A percentile compares a stretch with the other conserved stretches of the same genome.
These are phyloP conservation scores for Leptonema lineaticorne DNA, from an alignment of 1,140 invertebrate species.

Conservation along the genomic window DNA sequence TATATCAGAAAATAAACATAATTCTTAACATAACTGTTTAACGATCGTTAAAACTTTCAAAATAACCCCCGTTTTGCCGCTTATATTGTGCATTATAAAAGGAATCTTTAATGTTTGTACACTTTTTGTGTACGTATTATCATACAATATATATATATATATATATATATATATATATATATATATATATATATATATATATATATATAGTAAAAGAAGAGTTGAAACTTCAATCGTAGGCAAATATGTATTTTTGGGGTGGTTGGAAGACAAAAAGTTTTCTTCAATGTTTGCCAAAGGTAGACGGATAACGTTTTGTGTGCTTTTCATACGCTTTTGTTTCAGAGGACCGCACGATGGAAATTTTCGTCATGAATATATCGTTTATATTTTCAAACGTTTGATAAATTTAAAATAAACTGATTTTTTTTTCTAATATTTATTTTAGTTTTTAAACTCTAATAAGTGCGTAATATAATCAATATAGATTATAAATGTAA, in stretches of 20 bases:
- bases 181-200: not conserved
- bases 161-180: not conserved
- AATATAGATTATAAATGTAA: too few relatives aligned
- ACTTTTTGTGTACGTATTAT: too few relatives aligned
- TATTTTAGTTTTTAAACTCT: too few relatives aligned
- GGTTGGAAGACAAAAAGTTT: constrained; percentile 13
- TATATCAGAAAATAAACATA: not conserved
- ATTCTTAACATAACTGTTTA: too few relatives aligned
- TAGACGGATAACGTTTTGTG: not conserved
- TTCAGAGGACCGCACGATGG: not conserved
- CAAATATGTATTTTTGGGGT: constrained; percentile 19
- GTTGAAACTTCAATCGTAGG: constrained; percentile 16
- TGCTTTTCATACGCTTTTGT: constrained; percentile 9
- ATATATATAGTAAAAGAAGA: not conserved
- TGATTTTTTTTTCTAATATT: too few relatives aligned
- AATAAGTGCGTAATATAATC: too few relatives aligned
- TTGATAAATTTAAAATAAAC: too few relatives aligned
- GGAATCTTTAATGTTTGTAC: too few relatives aligned
- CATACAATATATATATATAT: not conserved
- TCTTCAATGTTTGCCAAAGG: not conserved
- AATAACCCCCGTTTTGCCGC: too few relatives aligned
- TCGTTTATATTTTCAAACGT: too few relatives aligned
- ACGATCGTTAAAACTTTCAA: too few relatives aligned
- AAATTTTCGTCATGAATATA: not conserved
- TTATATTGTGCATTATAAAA: too few relatives aligned